Evolutionary conservation across 2,113 vertebrate genomes (phyloP).

Genomic region (Silurus meridionalis): DNA sequence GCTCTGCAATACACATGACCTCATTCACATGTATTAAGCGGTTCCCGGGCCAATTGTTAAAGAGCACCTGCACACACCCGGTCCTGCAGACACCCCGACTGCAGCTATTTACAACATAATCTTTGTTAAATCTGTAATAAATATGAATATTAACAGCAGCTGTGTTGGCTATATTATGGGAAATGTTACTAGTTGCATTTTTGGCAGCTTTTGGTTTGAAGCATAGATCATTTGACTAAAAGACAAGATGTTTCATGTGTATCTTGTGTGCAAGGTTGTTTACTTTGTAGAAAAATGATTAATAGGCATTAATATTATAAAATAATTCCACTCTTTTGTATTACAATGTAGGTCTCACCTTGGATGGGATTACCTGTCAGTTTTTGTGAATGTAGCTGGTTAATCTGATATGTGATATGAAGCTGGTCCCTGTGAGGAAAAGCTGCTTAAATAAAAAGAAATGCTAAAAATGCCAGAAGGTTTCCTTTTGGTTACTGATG

Average conservation of each 20-base stretch:
- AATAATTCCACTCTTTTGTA: not conserved
- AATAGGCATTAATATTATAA: not conserved
- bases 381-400: not conserved
- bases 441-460: not conserved
- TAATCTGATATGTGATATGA: too few relatives aligned
- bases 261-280: not conserved
- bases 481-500: not conserved
- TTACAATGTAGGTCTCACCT: not conserved
- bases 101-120: not conserved
- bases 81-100: not conserved
- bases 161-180: not conserved
- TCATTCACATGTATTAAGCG: constrained; percentile 63
- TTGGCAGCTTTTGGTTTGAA: not conserved
- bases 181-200: not conserved
- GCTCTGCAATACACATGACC: constrained; percentile 60
- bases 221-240: not conserved
- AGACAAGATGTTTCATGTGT: not conserved
- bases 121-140: not conserved
- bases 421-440: not conserved
- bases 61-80: not conserved
- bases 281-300: not conserved
- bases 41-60: constrained; percentile 3
- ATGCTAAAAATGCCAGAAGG: not conserved
- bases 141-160: not conserved
- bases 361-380: not conserved